Base-by-base conservation (phyloP, 2,888 invertebrate species). In the Crematogaster levior region DNA sequence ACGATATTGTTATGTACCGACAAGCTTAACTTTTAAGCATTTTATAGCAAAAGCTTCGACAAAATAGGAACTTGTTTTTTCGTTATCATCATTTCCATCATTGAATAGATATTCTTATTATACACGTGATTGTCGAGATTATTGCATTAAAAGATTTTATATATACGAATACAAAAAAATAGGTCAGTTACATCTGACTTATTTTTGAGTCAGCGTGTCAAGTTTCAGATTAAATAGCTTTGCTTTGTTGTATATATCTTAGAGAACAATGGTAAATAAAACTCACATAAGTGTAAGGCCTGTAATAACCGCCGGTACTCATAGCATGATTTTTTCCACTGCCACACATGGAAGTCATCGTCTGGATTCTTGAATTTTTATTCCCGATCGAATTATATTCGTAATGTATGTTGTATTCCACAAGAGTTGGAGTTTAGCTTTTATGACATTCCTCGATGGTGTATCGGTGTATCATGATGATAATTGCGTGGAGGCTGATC, bases 271-370 rank as follows among this genome's bases (percentile, higher is more conserved):
- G n/a, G 5, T 30, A 43, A 21, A 80, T 24, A 43, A 80, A 84
- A 91, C 93, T 89, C 85, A 94, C 94, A 92, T 94, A 94, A 86
- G 95, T 94, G 85, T 95, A 95, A 86, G 93, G 92, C 9, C 94
- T 96, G 95, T 92, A 96, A 94, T 96, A 96, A 94, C 96, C 96
- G 91, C 95, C 95, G 89, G 96, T 95, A 81, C 96, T 96, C 88
- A 96, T 95, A 85, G 96, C 96, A 93, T 96, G 95, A 93, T 96
- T 96, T 93, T 96, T 96, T 94, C 95, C 95, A 94, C 96, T 96
- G 92, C 96, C 96, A 93, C 96, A 96, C 95, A 96, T 95, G 61
- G 96, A 96, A 92, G 96, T 96, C 96, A 96, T 96, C 46, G 95
- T 95, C 86, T 65, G n/a, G 10, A 34, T 46, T 74, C 30, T 61